phyloP scores from a whole-genome alignment of 2,113 vertebrate species.

The Ptyas mucosa region DNA sequence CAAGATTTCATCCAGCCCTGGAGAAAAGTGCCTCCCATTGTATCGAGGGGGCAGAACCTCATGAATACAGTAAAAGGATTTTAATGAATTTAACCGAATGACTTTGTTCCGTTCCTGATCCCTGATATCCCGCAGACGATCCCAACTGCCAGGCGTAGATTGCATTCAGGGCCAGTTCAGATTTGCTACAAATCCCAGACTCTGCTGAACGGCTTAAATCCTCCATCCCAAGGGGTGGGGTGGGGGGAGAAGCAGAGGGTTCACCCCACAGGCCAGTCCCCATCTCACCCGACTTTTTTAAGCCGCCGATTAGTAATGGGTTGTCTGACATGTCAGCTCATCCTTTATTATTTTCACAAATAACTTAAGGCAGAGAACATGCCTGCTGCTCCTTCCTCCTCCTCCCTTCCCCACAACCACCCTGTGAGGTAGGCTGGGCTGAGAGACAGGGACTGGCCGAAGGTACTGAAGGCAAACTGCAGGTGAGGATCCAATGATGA shows the following conservation, averaged over 20 bases:
- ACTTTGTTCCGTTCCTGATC: neutral
- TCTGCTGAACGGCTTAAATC: accelerated
- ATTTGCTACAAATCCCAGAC: neutral
- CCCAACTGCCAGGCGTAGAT: neutral
- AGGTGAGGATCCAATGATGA: too few species aligned
- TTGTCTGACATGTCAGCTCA: neutral
- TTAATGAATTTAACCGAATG: neutral
- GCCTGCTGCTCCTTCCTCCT: too few species aligned
- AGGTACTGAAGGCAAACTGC: neutral
- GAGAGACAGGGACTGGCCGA: neutral
- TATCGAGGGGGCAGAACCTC: neutral
- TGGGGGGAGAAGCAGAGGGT: accelerated
- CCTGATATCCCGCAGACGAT: neutral
- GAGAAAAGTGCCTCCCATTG: neutral
- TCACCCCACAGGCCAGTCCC: accelerated
- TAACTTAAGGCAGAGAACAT: too few species aligned
- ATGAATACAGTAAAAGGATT: neutral
- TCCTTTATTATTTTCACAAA: neutral
- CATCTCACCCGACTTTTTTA: accelerated
- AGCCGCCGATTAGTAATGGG: neutral
- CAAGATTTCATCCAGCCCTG: neutral
- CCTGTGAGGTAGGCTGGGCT: neutral
- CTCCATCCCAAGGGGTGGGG: neutral
- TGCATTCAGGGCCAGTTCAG: neutral
- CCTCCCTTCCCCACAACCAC: too few species aligned